A percentile compares a stretch with the other conserved stretches of the same genome.
phyloP scores from a whole-genome alignment of 2,113 vertebrate species.

The Climacteris rufus region DNA sequence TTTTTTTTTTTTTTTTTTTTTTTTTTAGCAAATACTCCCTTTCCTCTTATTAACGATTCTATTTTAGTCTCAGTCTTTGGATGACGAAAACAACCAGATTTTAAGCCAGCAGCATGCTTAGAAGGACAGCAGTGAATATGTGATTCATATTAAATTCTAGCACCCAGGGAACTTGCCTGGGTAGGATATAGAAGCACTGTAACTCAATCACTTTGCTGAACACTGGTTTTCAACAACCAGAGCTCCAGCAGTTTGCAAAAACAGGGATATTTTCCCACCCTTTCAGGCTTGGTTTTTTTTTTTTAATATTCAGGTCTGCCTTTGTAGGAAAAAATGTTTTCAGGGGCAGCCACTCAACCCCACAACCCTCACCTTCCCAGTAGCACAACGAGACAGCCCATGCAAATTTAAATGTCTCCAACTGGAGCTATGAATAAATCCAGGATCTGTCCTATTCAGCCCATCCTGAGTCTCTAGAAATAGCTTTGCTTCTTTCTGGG shows the following conservation, averaged over 20 bases:
- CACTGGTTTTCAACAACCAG: background rate
- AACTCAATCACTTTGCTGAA: background rate
- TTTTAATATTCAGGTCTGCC: background rate
- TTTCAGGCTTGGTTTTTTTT: background rate
- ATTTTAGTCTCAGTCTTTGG: slow-evolving; percentile 2
- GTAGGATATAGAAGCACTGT: fast-evolving
- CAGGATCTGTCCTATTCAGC: background rate
- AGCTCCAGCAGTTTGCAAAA: background rate
- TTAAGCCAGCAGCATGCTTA: background rate
- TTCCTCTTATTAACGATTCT: background rate
- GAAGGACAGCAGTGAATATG: background rate
- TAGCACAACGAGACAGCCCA: background rate
- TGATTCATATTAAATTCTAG: background rate
- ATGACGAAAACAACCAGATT: slow-evolving; percentile 3
- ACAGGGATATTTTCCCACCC: background rate
- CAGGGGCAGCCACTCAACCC: background rate
- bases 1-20: background rate
- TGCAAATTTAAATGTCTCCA: background rate
- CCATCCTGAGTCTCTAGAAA: background rate
- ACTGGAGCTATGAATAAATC: background rate
- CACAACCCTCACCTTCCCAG: background rate
- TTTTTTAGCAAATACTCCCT: slow-evolving; percentile 14
- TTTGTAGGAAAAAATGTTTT: background rate
- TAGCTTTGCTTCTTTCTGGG: background rate
- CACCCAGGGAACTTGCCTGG: background rate